These are phyloP conservation scores for Lutraria rhynchaena DNA, from an alignment of 1,140 invertebrate species.

Conservation along the genomic window DNA sequence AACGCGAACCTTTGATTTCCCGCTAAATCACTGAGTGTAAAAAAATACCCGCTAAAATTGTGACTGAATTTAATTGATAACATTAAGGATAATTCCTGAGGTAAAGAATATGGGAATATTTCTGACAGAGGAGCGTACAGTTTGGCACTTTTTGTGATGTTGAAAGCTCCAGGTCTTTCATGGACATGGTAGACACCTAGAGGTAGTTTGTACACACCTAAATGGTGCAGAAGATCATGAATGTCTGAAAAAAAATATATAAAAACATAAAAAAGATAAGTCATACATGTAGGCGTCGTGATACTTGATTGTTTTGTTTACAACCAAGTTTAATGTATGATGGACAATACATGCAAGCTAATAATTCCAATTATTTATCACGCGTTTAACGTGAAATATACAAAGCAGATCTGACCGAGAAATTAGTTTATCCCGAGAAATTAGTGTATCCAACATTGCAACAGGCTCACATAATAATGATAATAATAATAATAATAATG, in stretches of 20 bases:
- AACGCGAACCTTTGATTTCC: constrained; percentile 71
- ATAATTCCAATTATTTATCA: no score
- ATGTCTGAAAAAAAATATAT: constrained; percentile 64
- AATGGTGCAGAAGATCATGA: constrained; percentile 65
- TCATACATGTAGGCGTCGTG: no score
- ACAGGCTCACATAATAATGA: no score
- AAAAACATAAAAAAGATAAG: no score
- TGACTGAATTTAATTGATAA: constrained; percentile 63
- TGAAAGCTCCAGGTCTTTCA: constrained; percentile 64
- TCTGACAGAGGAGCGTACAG: constrained; percentile 67
- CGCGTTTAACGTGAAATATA: no score
- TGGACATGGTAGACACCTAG: constrained; percentile 64
- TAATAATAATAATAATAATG: no score
- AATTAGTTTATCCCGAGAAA: no score
- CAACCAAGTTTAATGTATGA: no score
- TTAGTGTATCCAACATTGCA: no score
- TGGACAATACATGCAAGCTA: no score
- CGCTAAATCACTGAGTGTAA: constrained; percentile 75
- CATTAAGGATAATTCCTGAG: constrained; percentile 74
- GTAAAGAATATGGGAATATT: constrained; percentile 70
- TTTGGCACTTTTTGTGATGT: constrained; percentile 69
- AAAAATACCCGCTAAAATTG: constrained; percentile 70
- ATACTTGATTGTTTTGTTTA: no score
- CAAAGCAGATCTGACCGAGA: no score
- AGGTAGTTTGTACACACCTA: constrained; percentile 69